A percentile compares a stretch with the other conserved stretches of the same genome.
phyloP scores from a whole-genome alignment of 2,113 vertebrate genomes.

The Syngnathus scovelli region DNA sequence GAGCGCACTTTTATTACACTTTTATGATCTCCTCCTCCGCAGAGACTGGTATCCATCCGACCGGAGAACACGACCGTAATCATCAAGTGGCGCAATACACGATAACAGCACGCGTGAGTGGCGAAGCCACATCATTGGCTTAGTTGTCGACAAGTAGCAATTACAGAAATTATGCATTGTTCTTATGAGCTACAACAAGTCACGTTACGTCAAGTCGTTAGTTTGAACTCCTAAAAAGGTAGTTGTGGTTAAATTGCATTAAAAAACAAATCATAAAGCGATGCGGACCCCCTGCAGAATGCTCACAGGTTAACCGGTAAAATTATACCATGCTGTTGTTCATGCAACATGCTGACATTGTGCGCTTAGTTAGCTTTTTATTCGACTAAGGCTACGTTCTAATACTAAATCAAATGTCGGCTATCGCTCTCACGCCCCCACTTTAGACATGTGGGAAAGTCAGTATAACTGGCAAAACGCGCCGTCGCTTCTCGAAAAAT shows the following conservation, averaged over 20 bases:
- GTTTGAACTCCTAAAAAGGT: not conserved
- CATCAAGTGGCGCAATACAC: not conserved
- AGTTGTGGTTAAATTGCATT: not conserved
- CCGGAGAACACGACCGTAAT: not conserved
- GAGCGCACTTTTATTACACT: not conserved
- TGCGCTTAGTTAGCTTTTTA: not conserved
- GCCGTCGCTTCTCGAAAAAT: too few relatives aligned
- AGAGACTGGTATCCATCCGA: not conserved
- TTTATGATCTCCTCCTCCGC: conserved; percentile 1
- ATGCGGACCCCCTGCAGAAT: not conserved
- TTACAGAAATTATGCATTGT: not conserved
- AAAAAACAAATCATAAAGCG: not conserved
- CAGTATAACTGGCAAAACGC: too few relatives aligned
- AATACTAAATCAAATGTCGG: too few relatives aligned
- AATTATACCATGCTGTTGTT: not conserved
- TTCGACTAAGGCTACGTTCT: too few relatives aligned
- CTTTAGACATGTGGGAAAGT: too few relatives aligned
- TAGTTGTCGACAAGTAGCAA: not conserved
- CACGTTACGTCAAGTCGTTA: not conserved
- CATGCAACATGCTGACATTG: not conserved
- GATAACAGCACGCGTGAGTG: not conserved
- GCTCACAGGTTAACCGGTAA: not conserved
- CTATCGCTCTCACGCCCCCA: too few relatives aligned
- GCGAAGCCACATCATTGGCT: not conserved
- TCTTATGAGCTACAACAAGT: not conserved